Base-by-base conservation (phyloP, 2,797 vertebrate genomes). In the Neoniphon sammara region DNA sequence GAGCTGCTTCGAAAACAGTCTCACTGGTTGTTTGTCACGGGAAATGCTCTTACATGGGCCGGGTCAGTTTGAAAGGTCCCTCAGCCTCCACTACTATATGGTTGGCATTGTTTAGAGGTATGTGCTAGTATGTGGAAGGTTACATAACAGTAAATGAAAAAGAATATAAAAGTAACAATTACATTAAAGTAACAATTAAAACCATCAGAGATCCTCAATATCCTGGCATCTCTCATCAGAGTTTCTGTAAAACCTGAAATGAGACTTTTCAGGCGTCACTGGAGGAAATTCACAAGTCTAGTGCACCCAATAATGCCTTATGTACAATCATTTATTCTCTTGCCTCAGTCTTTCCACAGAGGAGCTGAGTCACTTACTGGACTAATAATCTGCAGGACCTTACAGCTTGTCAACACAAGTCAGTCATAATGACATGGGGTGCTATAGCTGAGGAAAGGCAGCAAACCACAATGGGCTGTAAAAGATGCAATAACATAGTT, bases 301-400 rank as follows among this genome's bases (percentile, higher is more conserved):
- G 72, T 57, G 58, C 73, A 49, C 80, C 75, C 82, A 81, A 66
- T n/a, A 18, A 8, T 62, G 23, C 52, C 61, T 65, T 60, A 12
- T 30, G 7, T 42, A 31, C 44, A 78, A 59, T 68, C 46, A 53
- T 1, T 23, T 27, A 18, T 27, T 50, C 20, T 56, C 17, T 7
- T 36, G 11, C 11, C 20, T 75, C 69, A 54, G 4, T 67, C 70
- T 83, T 85, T 86, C 80, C 77, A 70, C 65, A 54, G 57, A 61
- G 18, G 17, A 55, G 21, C 50, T 1, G 36, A 58, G 69, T 73
- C 68, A 20, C 70, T 66, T 14, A 55, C 20, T 53, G 34, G 62
- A 65, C 62, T 76, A 42, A 7, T 31, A 64, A 49, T 63, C 53
- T 23, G 62, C 17, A 18, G 21, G 57, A 34, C 44, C 5, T 49